phyloP scores from a whole-genome alignment of 1,140 invertebrate genomes.

The Pollicipes pollicipes region DNA sequence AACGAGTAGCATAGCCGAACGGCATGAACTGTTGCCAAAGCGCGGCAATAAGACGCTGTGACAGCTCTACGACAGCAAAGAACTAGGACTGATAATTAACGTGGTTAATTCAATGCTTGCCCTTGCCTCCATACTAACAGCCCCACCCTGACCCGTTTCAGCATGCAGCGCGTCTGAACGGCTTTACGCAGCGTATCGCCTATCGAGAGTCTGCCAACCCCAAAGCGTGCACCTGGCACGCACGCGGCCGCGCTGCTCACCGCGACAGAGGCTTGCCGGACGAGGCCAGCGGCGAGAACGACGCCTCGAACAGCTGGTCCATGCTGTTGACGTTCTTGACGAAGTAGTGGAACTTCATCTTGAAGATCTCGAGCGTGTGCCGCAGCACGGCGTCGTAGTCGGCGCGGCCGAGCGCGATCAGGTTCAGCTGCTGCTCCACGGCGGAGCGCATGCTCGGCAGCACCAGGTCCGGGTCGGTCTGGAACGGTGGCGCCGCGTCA shows the following conservation, averaged over 20 bases:
- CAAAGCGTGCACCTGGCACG: background rate
- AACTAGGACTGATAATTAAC: too few relatives aligned
- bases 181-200: background rate
- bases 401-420: constrained; percentile 81
- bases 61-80: too few relatives aligned
- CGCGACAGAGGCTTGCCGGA: constrained; percentile 84
- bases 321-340: constrained; percentile 77
- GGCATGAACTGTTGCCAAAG: too few relatives aligned
- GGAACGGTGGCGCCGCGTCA: constrained; percentile 96
- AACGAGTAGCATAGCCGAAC: too few relatives aligned
- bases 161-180: too few relatives aligned
- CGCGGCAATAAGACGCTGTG: too few relatives aligned
- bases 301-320: constrained; percentile 93
- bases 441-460: constrained; percentile 92
- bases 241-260: too few relatives aligned
- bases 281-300: constrained; percentile 85
- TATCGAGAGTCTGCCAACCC: background rate
- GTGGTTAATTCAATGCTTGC: too few relatives aligned
- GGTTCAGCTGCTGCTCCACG: constrained; percentile 86
- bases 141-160: too few relatives aligned
- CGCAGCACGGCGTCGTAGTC: constrained; percentile 68
- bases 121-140: too few relatives aligned
- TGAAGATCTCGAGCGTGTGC: constrained; percentile 87
- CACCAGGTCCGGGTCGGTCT: constrained; percentile 92
- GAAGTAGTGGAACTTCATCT: constrained; percentile 89